Base-by-base conservation (phyloP, 1,140 invertebrate genomes). In the Wasmannia auropunctata region DNA sequence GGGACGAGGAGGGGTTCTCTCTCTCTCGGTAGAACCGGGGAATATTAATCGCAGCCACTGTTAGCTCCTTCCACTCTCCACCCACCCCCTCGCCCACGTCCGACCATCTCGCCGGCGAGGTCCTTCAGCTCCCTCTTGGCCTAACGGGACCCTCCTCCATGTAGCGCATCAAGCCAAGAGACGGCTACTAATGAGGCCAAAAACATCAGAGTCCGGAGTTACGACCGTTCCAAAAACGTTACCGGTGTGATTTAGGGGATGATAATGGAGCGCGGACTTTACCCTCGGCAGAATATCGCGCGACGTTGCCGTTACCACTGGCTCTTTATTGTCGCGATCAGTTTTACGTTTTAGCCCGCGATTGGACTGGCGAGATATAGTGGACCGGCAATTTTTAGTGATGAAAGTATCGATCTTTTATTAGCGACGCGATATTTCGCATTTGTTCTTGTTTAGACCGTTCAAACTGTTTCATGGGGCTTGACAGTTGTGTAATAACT, bases 131-230 rank as follows among this genome's bases (percentile, higher is more conserved):
- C 85, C 86, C 85, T 87, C 87, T 87, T 77, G 51, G 86, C 75
- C 88, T 87, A 77, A 80, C 70, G 58, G 88, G 85, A 91, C 76
- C 87, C 89, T 85, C 88, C 87, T 91, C 87, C 79, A 83, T 91
- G 89, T 88, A 91, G 88, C 87, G 91, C 85, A 90, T 86, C 91
- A 88, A 91, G 89, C 88, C 84, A 79, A 84, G 91, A 91, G 92
- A 92, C 90, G 92, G 92, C 92, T 94, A 94, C 93, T 94, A 94
- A 94, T 94, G 93, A 94, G 93, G 91, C 93, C 93, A 94, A 94
- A 94, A 94, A 94, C 93, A 94, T 93, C 90, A 75, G 91, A 89
- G 90, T 84, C 70, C 84, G 58, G 85, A 92, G 90, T 94, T 94
- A 93, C 92, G 92, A 93, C 88, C 92, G 88, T 92, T 91, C 93